A percentile compares a stretch with the other conserved stretches of the same genome.
Conservation (phyloP, 2,797 vertebrate genomes). For the Rhynchonycteris naso region DNA sequence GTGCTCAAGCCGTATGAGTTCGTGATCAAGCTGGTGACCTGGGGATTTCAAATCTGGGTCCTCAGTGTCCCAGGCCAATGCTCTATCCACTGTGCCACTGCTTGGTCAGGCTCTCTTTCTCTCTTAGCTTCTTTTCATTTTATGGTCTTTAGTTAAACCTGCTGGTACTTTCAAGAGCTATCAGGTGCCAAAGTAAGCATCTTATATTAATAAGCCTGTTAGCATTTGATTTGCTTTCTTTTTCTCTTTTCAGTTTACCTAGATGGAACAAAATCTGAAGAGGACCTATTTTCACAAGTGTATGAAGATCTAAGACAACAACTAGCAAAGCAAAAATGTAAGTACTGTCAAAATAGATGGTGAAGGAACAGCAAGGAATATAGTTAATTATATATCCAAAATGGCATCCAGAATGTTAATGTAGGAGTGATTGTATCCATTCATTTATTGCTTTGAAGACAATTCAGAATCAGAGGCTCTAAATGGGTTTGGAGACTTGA, state of each 20-base stretch:
- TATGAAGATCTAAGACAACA: slow-evolving; percentile 87
- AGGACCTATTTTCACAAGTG: slow-evolving; percentile 88
- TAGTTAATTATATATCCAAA: neutral
- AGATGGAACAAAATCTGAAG: slow-evolving; percentile 91
- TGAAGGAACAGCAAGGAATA: neutral
- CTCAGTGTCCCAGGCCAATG: too few species aligned
- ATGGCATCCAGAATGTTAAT: neutral
- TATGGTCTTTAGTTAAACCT: slow-evolving; percentile 6
- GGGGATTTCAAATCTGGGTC: too few species aligned
- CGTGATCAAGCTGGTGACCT: too few species aligned
- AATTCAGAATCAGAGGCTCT: slow-evolving; percentile 14
- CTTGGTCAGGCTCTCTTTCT: neutral
- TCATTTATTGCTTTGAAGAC: neutral
- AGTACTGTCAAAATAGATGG: slow-evolving; percentile 65
- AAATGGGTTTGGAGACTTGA: neutral
- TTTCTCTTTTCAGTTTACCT: slow-evolving; percentile 88
- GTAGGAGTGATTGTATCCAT: neutral
- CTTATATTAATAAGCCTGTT: neutral
- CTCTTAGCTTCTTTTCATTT: slow-evolving; percentile 3
- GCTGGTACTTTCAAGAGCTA: neutral
- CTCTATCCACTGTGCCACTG: too few species aligned
- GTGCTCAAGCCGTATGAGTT: too few species aligned
- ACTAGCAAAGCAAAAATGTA: slow-evolving; percentile 85
- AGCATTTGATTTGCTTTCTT: slow-evolving; percentile 13
- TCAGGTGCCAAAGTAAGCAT: neutral